These are phyloP conservation scores for Hyperoodon ampullatus DNA, from an alignment of 2,113 vertebrate genomes.

Conservation along the genomic window DNA sequence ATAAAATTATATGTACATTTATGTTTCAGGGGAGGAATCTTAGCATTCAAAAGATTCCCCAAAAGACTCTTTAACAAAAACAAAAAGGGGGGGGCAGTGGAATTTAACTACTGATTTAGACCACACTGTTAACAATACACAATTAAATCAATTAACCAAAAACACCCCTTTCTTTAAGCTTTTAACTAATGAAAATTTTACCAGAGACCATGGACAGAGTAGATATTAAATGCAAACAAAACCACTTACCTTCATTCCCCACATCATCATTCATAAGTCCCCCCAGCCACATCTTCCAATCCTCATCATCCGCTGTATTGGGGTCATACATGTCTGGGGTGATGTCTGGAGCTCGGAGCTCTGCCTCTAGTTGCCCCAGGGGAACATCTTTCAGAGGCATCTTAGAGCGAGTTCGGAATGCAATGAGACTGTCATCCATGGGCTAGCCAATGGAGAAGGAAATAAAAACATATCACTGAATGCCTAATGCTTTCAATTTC, in stretches of 20 bases:
- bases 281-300: conserved; percentile 95
- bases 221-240: not conserved
- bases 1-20: not conserved
- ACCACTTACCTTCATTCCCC: conserved; percentile 90
- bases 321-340: conserved; percentile 96
- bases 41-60: not conserved
- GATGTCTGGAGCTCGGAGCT: conserved; percentile 94
- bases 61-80: not conserved
- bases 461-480: not conserved
- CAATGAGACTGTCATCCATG: conserved; percentile 90
- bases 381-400: conserved; percentile 91
- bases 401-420: conserved; percentile 94
- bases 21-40: not conserved
- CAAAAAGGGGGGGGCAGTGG: fast-evolving
- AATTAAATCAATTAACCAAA: conserved; percentile 10
- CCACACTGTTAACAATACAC: not conserved
- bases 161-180: not conserved
- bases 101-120: not conserved
- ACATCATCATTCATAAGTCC: conserved; percentile 92
- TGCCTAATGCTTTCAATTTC: not conserved
- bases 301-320: conserved; percentile 89
- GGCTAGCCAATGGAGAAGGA: conserved; percentile 64
- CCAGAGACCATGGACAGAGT: not conserved
- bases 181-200: not conserved
- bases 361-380: conserved; percentile 93